Evolutionary conservation across 2,113 vertebrate genomes (phyloP), one percentile per base, ranked within the genome.

Genomic region (Vulpes lagopus): DNA sequence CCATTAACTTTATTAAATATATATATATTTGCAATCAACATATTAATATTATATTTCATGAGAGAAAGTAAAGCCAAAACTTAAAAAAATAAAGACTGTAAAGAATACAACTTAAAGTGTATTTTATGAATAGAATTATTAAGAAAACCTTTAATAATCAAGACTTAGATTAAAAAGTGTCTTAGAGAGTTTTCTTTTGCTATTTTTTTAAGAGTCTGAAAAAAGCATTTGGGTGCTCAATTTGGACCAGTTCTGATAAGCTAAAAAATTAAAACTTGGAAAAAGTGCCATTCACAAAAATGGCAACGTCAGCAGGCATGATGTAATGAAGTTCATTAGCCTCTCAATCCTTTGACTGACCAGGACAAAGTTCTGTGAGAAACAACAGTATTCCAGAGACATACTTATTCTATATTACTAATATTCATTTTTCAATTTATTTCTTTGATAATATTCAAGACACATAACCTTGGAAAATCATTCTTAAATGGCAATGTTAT

Each of bases 401-500:
- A 32, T 1, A 53, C 93, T 96, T 67, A 82, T 76, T 85, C 69
- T 91, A 2, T 25, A 74, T 67, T 87, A 69, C 27, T 78, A 82
- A 80, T 91, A 96, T 43, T 67, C 51, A 71, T 57, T 65, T 89
- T 57, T 19, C 51, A 94, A 53, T 93, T 92, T 89, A 73, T 91
- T 93, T 96, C 30, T 97, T 74, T 96, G 82, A 69, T 43, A 96
- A 62, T 89, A 81, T 87, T 97, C 43, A 88, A 93, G 80, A 95
- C 92, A 82, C 4, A 64, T 87, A 92, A 95, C 83, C 69, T 78
- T 91, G 16, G 23, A 92, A 97, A 96, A 93, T 95, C 60, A 89
- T 91, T 97, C 76, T 96, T 96, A 95, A 97, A 94, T 95, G 81
- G 64, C 82, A 95, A 55, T 96, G 51, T 38, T 96, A 73, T 95